Evolutionary conservation across 2,113 vertebrate genomes (phyloP).

Genomic region (Leptodactylus fuscus): DNA sequence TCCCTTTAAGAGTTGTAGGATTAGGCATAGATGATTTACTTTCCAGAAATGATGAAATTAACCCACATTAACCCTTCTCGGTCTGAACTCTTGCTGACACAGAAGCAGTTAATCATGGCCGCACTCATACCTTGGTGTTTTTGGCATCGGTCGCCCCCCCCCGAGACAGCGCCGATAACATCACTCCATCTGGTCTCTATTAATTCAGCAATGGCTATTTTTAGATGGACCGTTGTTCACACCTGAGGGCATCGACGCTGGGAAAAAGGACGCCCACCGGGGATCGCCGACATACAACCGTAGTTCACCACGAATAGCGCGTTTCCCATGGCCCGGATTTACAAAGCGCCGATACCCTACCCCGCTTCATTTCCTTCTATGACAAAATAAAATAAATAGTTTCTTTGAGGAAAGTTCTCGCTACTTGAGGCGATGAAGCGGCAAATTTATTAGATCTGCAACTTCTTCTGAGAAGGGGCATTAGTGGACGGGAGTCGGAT

Average conservation of each 20-base stretch:
- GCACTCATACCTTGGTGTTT: no score
- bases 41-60: no score
- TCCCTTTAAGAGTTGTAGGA: no score
- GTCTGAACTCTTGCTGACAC: no score
- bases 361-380: slow-evolving; percentile 6
- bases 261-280: slow-evolving; percentile 24
- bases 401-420: background rate
- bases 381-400: slow-evolving; percentile 30
- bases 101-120: no score
- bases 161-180: slow-evolving; percentile 30
- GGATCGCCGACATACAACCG: slow-evolving; percentile 15
- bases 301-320: background rate
- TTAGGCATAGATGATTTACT: no score
- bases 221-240: slow-evolving; percentile 12
- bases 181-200: slow-evolving; percentile 47
- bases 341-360: background rate
- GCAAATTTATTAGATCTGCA: no score
- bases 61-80: no score
- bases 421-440: background rate
- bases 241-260: slow-evolving; percentile 39
- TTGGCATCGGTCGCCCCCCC: no score
- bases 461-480: background rate
- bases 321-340: slow-evolving; percentile 32
- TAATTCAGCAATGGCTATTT: slow-evolving; percentile 38
- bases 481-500: background rate